Percentiles rank a stretch among this genome's conserved stretches.
phyloP scores from a whole-genome alignment of 2,113 vertebrate genomes.

The Noturus placidus region DNA sequence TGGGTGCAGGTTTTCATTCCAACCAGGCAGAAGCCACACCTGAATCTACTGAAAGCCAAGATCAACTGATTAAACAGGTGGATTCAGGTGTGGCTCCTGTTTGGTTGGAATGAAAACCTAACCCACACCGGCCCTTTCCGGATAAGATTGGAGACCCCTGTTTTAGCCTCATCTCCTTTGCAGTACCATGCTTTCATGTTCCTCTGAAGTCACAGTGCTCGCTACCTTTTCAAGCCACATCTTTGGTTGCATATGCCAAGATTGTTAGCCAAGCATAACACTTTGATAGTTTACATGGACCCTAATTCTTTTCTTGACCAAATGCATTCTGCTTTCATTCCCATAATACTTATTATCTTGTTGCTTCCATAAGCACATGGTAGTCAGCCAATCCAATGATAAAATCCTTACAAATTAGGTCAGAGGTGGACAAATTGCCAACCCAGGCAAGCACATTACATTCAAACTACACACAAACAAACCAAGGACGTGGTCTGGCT shows the following conservation, averaged over 20 bases:
- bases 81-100: no score
- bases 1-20: no score
- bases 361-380: neutral
- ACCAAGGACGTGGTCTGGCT: no score
- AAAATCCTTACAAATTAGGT: neutral
- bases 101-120: no score
- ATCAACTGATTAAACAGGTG: no score
- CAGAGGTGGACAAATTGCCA: neutral
- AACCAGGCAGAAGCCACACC: no score
- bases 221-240: neutral
- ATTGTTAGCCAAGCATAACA: neutral
- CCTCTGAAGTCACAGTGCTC: neutral
- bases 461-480: neutral
- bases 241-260: neutral
- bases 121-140: no score
- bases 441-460: neutral
- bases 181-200: neutral
- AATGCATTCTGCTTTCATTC: neutral
- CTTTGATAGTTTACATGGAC: no score
- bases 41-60: no score
- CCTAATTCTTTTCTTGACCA: neutral
- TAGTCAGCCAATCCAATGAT: neutral
- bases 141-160: no score
- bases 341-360: neutral
- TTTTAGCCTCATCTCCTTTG: constrained; percentile 13